These are phyloP conservation scores for Nebria ingens DNA, from an alignment of 1,140 invertebrate genomes.

Conservation along the genomic window DNA sequence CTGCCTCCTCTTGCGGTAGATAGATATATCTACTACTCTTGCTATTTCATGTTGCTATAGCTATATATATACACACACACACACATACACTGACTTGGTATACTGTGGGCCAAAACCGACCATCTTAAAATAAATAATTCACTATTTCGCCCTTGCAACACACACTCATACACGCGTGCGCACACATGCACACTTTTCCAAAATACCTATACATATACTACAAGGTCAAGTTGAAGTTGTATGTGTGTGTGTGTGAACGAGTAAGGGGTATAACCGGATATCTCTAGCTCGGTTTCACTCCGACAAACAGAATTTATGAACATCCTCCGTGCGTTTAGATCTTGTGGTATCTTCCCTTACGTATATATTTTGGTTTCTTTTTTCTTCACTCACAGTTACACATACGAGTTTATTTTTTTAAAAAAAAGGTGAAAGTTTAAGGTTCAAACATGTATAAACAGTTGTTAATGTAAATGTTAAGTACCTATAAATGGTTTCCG, in stretches of 20 bases:
- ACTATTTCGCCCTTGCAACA: neutral
- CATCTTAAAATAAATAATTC: conserved; percentile 9
- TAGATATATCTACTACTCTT: neutral
- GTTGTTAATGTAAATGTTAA: no score
- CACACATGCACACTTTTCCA: no score
- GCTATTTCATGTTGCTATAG: neutral
- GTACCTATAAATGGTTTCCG: no score
- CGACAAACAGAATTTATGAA: neutral
- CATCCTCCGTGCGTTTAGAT: neutral
- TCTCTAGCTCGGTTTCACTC: neutral
- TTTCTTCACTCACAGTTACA: no score
- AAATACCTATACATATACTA: no score
- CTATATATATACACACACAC: neutral
- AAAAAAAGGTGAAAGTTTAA: no score
- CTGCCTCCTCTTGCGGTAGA: conserved; percentile 16
- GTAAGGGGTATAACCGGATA: neutral
- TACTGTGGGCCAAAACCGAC: neutral
- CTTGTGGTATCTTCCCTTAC: no score
- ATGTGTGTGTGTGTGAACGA: no score
- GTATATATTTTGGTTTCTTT: no score
- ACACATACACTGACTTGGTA: conserved; percentile 11
- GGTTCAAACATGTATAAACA: no score
- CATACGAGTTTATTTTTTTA: no score
- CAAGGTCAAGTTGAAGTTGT: no score
- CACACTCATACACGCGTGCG: neutral